phyloP scores from a whole-genome alignment of 2,113 vertebrate species.

The Mormyrus lacerda region DNA sequence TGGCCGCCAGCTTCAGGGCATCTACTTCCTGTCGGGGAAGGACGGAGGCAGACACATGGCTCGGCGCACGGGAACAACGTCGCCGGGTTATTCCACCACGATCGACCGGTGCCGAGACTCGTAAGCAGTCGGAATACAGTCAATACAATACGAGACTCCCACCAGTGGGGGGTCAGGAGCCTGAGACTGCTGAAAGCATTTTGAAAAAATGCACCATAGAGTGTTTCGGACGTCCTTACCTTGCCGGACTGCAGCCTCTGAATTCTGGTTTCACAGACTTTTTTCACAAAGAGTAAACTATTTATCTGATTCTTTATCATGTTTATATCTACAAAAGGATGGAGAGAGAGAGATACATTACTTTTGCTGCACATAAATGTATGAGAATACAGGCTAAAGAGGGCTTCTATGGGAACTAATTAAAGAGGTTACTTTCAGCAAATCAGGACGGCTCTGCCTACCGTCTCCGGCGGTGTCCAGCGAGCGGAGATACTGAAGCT shows the following conservation, averaged over 20 bases:
- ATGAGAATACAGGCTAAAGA: background rate
- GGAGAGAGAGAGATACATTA: constrained; percentile 8
- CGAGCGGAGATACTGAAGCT: constrained; percentile 92
- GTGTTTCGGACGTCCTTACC: constrained; percentile 59
- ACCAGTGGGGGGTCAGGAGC: background rate
- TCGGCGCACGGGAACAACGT: background rate
- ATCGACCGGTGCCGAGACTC: background rate
- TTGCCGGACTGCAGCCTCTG: constrained; percentile 94
- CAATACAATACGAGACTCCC: background rate
- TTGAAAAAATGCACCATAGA: background rate
- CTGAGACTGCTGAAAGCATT: background rate
- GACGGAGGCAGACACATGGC: background rate
- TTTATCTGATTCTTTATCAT: constrained; percentile 99
- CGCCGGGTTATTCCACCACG: background rate
- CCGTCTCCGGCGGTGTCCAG: constrained; percentile 95
- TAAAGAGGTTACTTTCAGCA: background rate
- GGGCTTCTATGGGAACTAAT: background rate
- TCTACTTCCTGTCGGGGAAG: constrained; percentile 79
- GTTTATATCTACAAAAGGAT: constrained; percentile 82
- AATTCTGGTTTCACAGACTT: constrained; percentile 97
- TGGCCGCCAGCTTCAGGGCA: constrained; percentile 90
- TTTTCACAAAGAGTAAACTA: constrained; percentile 97
- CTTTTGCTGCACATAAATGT: background rate
- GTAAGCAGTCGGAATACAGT: background rate
- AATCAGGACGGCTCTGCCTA: constrained; percentile 34